These are phyloP conservation scores for Oncorhynchus kisutch DNA, from an alignment of 2,113 vertebrate genomes.

Conservation along the genomic window DNA sequence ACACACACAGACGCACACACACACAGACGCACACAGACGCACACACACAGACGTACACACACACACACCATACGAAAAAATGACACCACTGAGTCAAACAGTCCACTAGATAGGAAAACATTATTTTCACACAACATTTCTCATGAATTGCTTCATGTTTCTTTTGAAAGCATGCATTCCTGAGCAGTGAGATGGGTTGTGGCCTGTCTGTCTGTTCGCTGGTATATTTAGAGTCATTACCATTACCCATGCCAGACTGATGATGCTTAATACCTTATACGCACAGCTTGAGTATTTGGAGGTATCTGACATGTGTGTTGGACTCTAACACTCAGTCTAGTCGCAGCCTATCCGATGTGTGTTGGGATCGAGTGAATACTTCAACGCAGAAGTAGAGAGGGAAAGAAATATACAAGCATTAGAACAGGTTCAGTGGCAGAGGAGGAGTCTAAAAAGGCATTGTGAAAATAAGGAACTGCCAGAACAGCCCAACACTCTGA, in stretches of 20 bases:
- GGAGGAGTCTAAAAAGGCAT: background rate
- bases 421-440: background rate
- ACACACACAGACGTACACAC: background rate
- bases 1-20: no score
- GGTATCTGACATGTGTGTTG: no score
- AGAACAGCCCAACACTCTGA: background rate
- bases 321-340: no score
- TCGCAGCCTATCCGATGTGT: no score
- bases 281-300: no score
- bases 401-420: no score
- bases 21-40: background rate
- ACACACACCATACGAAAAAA: background rate
- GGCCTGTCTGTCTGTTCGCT: conserved; percentile 35
- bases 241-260: background rate
- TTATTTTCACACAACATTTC: background rate
- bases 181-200: conserved; percentile 62
- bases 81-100: no score
- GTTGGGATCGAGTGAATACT: no score
- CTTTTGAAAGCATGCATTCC: conserved; percentile 71
- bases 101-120: background rate
- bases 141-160: conserved; percentile 32
- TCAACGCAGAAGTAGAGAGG: no score
- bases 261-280: background rate
- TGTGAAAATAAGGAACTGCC: background rate
- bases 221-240: background rate